Evolutionary conservation across 2,888 invertebrate species (phyloP).

Genomic region (Hyles lineata): DNA sequence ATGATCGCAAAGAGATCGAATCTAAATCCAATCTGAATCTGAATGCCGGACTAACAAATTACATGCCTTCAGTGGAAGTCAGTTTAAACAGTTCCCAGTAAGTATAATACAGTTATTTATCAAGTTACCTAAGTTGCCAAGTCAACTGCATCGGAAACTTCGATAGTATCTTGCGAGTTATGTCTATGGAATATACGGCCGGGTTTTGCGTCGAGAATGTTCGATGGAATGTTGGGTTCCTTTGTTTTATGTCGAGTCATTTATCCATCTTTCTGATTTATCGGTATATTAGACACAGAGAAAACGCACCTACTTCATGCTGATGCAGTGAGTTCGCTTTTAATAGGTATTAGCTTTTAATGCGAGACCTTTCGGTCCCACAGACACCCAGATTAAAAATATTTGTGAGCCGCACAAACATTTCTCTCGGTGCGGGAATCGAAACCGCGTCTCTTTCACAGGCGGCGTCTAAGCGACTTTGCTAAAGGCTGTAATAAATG

Average conservation of each 20-base stretch:
- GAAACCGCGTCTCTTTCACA: too few relatives aligned
- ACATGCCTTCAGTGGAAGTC: conserved; percentile 21
- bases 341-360: too few relatives aligned
- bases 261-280: too few relatives aligned
- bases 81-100: conserved; percentile 21
- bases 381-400: too few relatives aligned
- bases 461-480: too few relatives aligned
- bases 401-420: too few relatives aligned
- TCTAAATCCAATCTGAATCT: not conserved
- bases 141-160: conserved; percentile 45
- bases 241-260: not conserved
- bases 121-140: conserved; percentile 42
- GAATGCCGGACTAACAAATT: conserved; percentile 5
- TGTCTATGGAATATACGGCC: conserved; percentile 15
- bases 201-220: conserved; percentile 9
- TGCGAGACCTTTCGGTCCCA: too few relatives aligned
- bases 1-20: not conserved
- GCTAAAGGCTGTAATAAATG: too few relatives aligned
- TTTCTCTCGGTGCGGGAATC: too few relatives aligned
- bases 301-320: too few relatives aligned
- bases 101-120: conserved; percentile 44
- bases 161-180: conserved; percentile 40
- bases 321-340: too few relatives aligned
- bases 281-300: too few relatives aligned
- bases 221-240: not conserved